Percentiles rank a stretch among this genome's conserved stretches.
These are phyloP conservation scores for Melipona quadrifasciata DNA, from an alignment of 1,140 invertebrate species.

Conservation along the genomic window DNA sequence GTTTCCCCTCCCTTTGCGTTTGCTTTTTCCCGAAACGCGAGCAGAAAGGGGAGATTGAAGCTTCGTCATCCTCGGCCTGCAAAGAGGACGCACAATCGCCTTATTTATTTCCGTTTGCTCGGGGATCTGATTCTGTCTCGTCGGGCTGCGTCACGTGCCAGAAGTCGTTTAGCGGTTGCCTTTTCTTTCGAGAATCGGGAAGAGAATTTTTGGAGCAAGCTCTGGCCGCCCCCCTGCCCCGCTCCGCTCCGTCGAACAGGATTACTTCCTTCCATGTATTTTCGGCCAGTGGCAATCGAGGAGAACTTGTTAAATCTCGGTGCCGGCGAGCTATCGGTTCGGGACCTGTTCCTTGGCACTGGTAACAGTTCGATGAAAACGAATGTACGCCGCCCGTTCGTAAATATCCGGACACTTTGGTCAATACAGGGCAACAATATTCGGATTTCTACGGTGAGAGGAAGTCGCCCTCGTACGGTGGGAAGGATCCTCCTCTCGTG, in stretches of 20 bases:
- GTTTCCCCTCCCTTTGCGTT: too few relatives aligned
- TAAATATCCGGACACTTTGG: background rate
- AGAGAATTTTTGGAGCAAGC: slow-evolving; percentile 23
- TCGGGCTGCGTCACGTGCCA: slow-evolving; percentile 16
- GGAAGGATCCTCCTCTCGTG: too few relatives aligned
- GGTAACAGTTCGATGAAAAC: background rate
- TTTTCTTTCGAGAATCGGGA: slow-evolving; percentile 11
- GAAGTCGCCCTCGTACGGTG: background rate
- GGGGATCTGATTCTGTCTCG: slow-evolving; percentile 17
- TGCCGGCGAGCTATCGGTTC: background rate
- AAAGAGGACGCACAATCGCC: background rate
- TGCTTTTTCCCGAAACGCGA: too few relatives aligned
- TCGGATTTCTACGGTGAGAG: background rate
- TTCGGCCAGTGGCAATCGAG: slow-evolving; percentile 15
- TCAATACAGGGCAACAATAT: background rate
- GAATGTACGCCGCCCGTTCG: too few relatives aligned
- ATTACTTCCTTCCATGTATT: slow-evolving; percentile 29
- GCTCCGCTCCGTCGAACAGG: slow-evolving; percentile 17
- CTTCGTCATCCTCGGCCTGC: background rate
- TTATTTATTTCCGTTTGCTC: slow-evolving; percentile 8
- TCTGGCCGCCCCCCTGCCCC: background rate
- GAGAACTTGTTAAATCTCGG: slow-evolving; percentile 38
- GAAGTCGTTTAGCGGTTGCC: slow-evolving; percentile 37
- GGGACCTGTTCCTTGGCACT: background rate
- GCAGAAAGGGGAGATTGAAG: background rate